A percentile compares a stretch with the other conserved stretches of the same genome.
Evolutionary conservation across 2,113 vertebrate species (phyloP).

Genomic region (Sprattus sprattus): DNA sequence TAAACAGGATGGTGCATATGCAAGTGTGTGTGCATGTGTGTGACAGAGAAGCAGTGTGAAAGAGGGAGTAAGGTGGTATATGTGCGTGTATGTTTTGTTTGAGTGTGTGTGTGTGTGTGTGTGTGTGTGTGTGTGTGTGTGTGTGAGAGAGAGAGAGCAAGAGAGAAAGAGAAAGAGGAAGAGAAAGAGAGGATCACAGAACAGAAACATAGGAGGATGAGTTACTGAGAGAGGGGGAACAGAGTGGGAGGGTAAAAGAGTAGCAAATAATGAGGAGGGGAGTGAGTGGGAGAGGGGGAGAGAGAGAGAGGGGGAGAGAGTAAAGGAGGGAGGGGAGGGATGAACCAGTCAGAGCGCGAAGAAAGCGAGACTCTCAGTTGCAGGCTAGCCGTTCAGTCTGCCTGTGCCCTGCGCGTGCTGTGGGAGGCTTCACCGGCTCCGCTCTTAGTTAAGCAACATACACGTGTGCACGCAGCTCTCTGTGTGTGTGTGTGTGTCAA

Average conservation of each 20-base stretch:
- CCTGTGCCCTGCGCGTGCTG: neutral
- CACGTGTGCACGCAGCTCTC: neutral
- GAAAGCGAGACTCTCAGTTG: slow-evolving; percentile 1
- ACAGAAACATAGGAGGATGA: neutral
- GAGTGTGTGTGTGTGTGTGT: neutral
- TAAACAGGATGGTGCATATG: neutral
- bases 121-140: too few relatives aligned
- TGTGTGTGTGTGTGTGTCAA: neutral
- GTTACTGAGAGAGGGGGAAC: neutral
- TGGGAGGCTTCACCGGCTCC: neutral
- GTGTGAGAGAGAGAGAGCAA: neutral
- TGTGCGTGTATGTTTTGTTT: neutral
- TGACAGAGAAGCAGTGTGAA: neutral
- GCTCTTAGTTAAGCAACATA: neutral
- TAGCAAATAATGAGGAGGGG: slow-evolving; percentile 9
- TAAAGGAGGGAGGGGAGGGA: neutral
- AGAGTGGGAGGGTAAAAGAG: neutral
- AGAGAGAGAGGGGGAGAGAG: neutral
- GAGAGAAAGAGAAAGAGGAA: neutral
- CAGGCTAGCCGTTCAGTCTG: neutral
- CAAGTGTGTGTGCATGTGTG: neutral
- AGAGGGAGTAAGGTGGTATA: neutral
- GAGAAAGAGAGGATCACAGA: neutral
- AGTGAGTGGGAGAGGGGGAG: neutral
- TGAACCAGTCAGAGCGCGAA: neutral